Percentiles rank a stretch among this genome's conserved stretches.
Conservation (phyloP, 2,113 vertebrate genomes). For the Thalassoma bifasciatum region DNA sequence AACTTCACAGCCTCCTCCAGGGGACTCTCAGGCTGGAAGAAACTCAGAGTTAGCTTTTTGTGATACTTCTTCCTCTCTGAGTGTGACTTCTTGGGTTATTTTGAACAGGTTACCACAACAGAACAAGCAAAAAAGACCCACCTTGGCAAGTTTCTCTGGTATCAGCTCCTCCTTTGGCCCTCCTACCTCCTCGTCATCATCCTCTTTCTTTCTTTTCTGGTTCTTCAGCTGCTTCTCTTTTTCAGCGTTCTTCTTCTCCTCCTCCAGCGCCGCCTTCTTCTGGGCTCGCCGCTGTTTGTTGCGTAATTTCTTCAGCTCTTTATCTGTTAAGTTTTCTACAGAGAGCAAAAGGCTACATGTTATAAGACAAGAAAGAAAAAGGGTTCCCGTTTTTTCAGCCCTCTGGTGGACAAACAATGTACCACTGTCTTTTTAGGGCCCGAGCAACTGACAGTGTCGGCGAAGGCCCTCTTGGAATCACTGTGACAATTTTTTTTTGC, state of each 20-base stretch:
- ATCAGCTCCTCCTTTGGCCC: slow-evolving; percentile 98
- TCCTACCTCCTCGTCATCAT: slow-evolving; percentile 98
- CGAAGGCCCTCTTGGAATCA: too few species aligned
- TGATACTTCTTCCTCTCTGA: too few species aligned
- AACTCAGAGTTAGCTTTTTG: not conserved
- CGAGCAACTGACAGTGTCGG: too few species aligned
- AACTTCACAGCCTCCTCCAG: slow-evolving; percentile 99
- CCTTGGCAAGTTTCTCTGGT: slow-evolving; percentile 97
- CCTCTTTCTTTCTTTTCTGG: slow-evolving; percentile 99
- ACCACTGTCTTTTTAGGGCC: too few species aligned
- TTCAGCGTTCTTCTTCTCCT: slow-evolving; percentile 98
- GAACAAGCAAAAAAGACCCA: not conserved
- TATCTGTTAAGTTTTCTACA: slow-evolving; percentile 95
- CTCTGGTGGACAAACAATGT: too few species aligned
- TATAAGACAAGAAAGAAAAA: not conserved
- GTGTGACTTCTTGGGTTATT: not conserved
- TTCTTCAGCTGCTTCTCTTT: slow-evolving; percentile 99
- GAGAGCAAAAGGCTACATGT: not conserved
- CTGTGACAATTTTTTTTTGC: too few species aligned
- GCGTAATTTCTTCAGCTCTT: slow-evolving; percentile 96
- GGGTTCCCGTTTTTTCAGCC: too few species aligned
- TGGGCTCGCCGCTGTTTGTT: slow-evolving; percentile 98
- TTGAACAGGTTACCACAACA: not conserved
- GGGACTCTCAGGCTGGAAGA: slow-evolving; percentile 92
- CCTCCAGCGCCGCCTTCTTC: slow-evolving; percentile 97